Base-by-base conservation (phyloP, 2,113 vertebrate species). In the Cryptoleucopteryx plumbea region DNA sequence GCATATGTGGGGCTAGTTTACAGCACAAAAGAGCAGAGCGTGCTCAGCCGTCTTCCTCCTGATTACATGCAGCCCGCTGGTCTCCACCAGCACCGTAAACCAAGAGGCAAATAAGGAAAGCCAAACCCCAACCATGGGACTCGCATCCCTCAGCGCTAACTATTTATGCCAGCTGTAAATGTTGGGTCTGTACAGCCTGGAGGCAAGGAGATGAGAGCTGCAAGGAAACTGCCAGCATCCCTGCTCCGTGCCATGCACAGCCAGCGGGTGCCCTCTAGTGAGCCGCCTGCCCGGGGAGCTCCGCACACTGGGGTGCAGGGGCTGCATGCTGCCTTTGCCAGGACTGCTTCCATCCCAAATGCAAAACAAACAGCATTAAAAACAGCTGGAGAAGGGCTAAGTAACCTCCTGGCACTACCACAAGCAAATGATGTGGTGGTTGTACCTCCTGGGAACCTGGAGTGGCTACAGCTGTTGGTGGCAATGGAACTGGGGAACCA, bases 1-100 rank as follows among this genome's bases (percentile, higher is more conserved):
- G 77, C 1, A 0, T 2, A 3, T 0, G 16, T 0, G 18, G 70
- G 53, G 79, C 48, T 20, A 5, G 25, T 6, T 48, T 9, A 9
- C 21, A 31, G 16, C 13, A 12, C 7, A 10, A 0, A 7, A 16
- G 16, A 58, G 36, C 66, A 5, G 47, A 75, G 43, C 0, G 2
- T 0, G 15, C 34, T 75, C 75, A 25, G 43, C 20, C 4, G 11
- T 61, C 63, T 66, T 42, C 65, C 56, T 36, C 84, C 36, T 0
- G 3, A 23, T 16, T 8, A 18, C 16, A 7, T 9, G 5, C 34
- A 40, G 34, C 75, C 40, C 10, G 29, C 67, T 9, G 25, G 10
- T 31, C 67, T 48, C 52, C 45, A 27, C 26, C 45, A 53, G 43
- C 45, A 16, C 77, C 1, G 1, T 4, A 23, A 80, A 52, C 40